Conservation (phyloP, 1,140 invertebrate species). For the Drosophila aff. region DNA sequence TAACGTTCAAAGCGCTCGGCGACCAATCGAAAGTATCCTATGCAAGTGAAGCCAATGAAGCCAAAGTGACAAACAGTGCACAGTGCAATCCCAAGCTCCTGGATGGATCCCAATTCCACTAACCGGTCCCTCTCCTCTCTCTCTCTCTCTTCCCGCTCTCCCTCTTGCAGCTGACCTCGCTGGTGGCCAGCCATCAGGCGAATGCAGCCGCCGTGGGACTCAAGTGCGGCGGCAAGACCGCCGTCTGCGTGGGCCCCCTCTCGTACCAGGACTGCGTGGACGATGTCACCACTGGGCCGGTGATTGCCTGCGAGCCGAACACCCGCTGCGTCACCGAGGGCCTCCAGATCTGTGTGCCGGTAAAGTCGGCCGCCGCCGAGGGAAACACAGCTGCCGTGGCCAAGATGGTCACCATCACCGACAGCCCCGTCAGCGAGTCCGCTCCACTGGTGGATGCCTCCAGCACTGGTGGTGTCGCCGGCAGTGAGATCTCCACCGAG, state of each 20-base stretch:
- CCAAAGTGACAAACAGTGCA: slow-evolving; percentile 63
- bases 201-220: slow-evolving; percentile 48
- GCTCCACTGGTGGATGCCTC: slow-evolving; percentile 50
- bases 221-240: slow-evolving; percentile 63
- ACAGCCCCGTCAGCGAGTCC: slow-evolving; percentile 50
- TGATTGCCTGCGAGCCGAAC: slow-evolving; percentile 45
- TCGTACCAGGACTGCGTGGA: slow-evolving; percentile 62
- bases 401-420: slow-evolving; percentile 62
- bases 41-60: slow-evolving; percentile 66
- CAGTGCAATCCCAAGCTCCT: slow-evolving; percentile 14
- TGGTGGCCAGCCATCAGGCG: slow-evolving; percentile 47
- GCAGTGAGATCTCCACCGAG: slow-evolving; percentile 21
- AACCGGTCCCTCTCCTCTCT: slow-evolving; percentile 11
- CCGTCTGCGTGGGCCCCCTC: slow-evolving; percentile 68
- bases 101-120: slow-evolving; percentile 20
- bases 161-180: slow-evolving; percentile 51
- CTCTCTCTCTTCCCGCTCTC: background rate
- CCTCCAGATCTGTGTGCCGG: slow-evolving; percentile 69
- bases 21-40: slow-evolving; percentile 72
- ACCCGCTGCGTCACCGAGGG: slow-evolving; percentile 77
- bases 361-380: slow-evolving; percentile 43
- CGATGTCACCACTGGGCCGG: slow-evolving; percentile 46
- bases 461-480: slow-evolving; percentile 7
- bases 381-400: slow-evolving; percentile 53
- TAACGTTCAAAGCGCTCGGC: slow-evolving; percentile 71